Evolutionary conservation across 2,113 vertebrate species (phyloP), one percentile per base, ranked within the genome.

Genomic region (Apteryx owenii): DNA sequence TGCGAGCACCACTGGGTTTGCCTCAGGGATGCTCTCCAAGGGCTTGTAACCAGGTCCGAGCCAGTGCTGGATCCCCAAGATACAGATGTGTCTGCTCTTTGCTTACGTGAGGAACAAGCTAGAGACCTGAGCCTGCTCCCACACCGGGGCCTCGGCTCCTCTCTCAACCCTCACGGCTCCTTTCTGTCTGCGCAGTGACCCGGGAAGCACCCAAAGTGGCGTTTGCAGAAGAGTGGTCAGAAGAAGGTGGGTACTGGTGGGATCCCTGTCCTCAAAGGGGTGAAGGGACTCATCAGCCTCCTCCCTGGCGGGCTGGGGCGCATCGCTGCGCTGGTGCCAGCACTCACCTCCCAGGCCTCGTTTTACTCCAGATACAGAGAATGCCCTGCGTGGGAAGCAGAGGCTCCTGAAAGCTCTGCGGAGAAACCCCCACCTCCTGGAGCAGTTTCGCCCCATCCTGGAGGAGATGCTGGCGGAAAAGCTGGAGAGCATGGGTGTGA

Each of bases 401-500:
- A 96, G 83, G 70, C 85, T 95, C 61, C 70, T 97, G 77, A 91
- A 95, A 58, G 81, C 90, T 9, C 87, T 97, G 33, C 62, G 10
- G 96, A 91, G 44, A 65, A 95, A 96, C 68, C 94, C 97, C n/a
- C 82, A 94, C 14, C 90, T 98, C 56, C 73, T 96, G 88, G 97
- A 93, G 82, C 96, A 96, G 53, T 96, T 98, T 80, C 95, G 89
- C 28, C 86, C 92, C 22, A 72, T 98, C 50, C 68, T 98, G 92
- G 97, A 98, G 81, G 97, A 98, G 18, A 83, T 90, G 2, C 77
- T 98, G 86, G 85, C 98, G 53, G 96, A 98, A 79, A 98, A 97
- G 44, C 93, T 98, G 86, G 97, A 98, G 66, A 97, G 73, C 77
- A 92, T 98, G 97, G 98, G 98, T 3, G 65, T 97, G 26, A 94